These are phyloP conservation scores for Lysandra coridon DNA, from an alignment of 2,888 invertebrate genomes.

Conservation along the genomic window DNA sequence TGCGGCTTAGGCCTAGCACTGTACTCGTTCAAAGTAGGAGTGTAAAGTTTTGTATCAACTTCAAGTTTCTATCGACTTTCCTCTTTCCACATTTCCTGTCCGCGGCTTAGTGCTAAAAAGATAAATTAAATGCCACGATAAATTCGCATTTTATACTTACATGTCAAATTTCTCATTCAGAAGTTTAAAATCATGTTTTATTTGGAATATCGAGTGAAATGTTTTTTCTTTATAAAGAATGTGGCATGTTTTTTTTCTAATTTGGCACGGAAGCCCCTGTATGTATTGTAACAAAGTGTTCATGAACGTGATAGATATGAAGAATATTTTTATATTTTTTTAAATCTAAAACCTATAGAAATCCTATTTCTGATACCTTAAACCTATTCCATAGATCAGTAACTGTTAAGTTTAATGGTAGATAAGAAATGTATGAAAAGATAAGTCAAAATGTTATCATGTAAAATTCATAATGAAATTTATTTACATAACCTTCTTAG, in stretches of 20 bases:
- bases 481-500: constrained; percentile 5
- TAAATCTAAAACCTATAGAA: constrained; percentile 54
- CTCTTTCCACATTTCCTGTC: constrained; percentile 47
- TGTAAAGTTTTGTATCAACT: constrained; percentile 39
- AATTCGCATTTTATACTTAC: neutral
- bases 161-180: neutral
- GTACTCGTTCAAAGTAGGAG: constrained; percentile 62
- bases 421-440: constrained; percentile 24
- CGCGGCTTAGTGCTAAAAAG: constrained; percentile 37
- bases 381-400: constrained; percentile 48
- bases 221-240: neutral
- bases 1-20: constrained; percentile 40
- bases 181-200: neutral
- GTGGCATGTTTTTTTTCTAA: neutral
- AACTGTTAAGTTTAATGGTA: constrained; percentile 33
- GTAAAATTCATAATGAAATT: constrained; percentile 13
- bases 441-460: constrained; percentile 11
- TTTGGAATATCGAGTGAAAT: neutral
- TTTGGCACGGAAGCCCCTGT: neutral
- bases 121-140: neutral
- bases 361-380: constrained; percentile 46
- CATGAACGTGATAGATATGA: constrained; percentile 72
- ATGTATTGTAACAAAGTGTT: constrained; percentile 70
- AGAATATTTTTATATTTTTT: constrained; percentile 75
- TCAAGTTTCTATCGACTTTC: constrained; percentile 8